These are phyloP conservation scores for Cyaniris semiargus DNA, from an alignment of 2,888 invertebrate species.

Conservation along the genomic window DNA sequence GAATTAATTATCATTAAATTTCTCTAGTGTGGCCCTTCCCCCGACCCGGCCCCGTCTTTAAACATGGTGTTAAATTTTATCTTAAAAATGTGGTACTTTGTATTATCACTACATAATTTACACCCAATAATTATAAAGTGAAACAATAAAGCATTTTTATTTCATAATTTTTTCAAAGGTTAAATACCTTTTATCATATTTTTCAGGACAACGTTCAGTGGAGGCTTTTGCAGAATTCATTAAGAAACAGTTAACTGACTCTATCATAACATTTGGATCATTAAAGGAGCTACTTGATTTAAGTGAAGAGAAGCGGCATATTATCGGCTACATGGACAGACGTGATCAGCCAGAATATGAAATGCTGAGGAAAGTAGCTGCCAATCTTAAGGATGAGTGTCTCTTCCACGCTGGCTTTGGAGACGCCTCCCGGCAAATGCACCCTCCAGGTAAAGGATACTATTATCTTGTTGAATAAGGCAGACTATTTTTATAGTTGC, in stretches of 20 bases:
- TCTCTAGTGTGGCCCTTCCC: too few species aligned
- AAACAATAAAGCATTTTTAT: neutral
- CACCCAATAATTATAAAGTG: too few species aligned
- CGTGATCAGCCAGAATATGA: constrained; percentile 90
- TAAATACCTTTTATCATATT: constrained; percentile 11
- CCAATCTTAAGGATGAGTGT: constrained; percentile 96
- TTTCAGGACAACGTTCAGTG: constrained; percentile 86
- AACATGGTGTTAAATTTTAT: too few species aligned
- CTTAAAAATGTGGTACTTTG: too few species aligned
- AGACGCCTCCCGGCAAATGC: constrained; percentile 89
- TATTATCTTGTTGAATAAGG: neutral
- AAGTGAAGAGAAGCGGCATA: constrained; percentile 90
- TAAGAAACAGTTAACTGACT: constrained; percentile 92
- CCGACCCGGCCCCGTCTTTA: too few species aligned
- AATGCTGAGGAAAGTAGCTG: constrained; percentile 89
- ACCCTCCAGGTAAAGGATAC: constrained; percentile 84
- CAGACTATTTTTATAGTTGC: neutral
- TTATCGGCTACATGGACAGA: constrained; percentile 94
- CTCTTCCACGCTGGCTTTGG: constrained; percentile 96
- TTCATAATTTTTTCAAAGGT: neutral
- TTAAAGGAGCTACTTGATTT: constrained; percentile 86
- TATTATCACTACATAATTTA: too few species aligned
- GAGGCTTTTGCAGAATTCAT: constrained; percentile 95
- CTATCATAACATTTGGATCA: constrained; percentile 88
- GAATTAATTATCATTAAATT: too few species aligned